A percentile compares a stretch with the other conserved stretches of the same genome.
Conservation (phyloP, 2,113 vertebrate species). For the Carlito syrichta region DNA sequence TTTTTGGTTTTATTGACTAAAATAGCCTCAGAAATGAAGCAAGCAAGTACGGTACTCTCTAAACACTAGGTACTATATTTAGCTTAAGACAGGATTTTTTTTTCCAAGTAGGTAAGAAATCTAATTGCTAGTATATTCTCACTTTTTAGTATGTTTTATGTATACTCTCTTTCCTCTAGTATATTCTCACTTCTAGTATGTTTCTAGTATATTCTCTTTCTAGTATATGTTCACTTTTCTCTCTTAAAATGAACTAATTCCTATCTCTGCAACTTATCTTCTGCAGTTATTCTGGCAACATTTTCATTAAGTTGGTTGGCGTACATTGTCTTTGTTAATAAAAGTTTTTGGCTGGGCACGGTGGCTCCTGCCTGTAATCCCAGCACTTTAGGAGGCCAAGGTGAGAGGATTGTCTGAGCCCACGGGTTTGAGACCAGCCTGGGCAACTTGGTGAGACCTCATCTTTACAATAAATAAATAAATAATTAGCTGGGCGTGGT, state of each 20-base stretch:
- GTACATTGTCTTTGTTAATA: neutral
- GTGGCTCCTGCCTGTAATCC: too few species aligned
- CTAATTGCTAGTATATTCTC: neutral
- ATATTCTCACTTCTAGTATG: too few species aligned
- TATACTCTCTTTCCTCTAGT: too few species aligned
- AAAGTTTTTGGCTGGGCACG: neutral
- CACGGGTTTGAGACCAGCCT: too few species aligned
- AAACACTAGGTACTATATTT: neutral
- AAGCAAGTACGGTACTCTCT: neutral
- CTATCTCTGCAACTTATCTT: neutral
- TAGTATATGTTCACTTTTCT: neutral
- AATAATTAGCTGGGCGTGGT: too few species aligned
- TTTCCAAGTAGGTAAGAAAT: conserved; percentile 15
- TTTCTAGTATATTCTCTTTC: neutral
- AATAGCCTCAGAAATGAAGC: neutral
- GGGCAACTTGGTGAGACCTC: too few species aligned
- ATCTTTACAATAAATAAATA: too few species aligned
- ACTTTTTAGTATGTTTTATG: too few species aligned
- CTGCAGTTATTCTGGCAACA: neutral
- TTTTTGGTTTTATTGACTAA: neutral
- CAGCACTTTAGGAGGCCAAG: too few species aligned
- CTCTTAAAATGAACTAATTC: neutral
- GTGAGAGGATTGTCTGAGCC: too few species aligned
- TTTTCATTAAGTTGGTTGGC: neutral
- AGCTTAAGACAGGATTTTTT: neutral